Evolutionary conservation across 2,797 vertebrate species (phyloP).

Genomic region (Tachyglossus aculeatus): DNA sequence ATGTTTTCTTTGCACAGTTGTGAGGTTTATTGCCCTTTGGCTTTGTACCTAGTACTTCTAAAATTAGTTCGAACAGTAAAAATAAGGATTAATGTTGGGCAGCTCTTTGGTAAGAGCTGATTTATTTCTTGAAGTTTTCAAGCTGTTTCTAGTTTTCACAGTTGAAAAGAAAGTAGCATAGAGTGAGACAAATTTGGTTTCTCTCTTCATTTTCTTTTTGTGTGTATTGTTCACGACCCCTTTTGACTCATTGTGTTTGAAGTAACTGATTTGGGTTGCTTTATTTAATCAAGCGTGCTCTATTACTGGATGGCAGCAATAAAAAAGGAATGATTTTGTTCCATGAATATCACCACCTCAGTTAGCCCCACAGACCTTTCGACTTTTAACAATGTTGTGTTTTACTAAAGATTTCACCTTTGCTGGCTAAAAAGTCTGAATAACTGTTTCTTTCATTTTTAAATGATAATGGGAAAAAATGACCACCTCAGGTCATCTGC

Average conservation of each 20-base stretch:
- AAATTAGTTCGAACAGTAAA: neutral
- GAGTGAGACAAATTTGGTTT: neutral
- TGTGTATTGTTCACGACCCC: neutral
- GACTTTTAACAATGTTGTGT: neutral
- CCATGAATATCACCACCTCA: neutral
- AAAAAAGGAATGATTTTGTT: neutral
- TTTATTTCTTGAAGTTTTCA: slow-evolving; percentile 9
- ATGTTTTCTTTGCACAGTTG: neutral
- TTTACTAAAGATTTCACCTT: slow-evolving; percentile 16
- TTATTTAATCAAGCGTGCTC: no score
- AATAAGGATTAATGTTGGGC: neutral
- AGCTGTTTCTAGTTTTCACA: neutral
- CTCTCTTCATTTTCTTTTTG: neutral
- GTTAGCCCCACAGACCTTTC: slow-evolving; percentile 1
- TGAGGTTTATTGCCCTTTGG: neutral
- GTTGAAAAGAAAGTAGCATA: neutral
- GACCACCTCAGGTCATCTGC: no score
- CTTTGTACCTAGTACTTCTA: slow-evolving; percentile 1
- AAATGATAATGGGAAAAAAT: no score
- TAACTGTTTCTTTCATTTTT: no score
- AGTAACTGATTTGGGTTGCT: no score
- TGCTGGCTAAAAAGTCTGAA: slow-evolving; percentile 7
- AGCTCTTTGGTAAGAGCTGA: neutral
- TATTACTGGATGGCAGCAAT: neutral
- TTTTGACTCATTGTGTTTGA: neutral